phyloP scores from a whole-genome alignment of 2,888 invertebrate species.

The Aphidius colemani region DNA sequence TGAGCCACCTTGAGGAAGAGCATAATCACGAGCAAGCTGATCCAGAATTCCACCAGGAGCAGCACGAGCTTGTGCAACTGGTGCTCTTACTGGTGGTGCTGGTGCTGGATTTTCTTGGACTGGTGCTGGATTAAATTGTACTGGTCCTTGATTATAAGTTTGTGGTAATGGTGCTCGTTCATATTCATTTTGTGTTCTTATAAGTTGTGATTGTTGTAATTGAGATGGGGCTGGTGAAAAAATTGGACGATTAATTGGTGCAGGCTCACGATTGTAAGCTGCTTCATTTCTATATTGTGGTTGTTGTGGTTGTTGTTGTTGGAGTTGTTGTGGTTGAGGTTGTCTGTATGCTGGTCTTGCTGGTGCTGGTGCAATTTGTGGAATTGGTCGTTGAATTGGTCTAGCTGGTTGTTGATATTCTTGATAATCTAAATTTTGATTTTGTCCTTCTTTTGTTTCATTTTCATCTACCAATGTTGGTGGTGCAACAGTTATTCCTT shows the following conservation, averaged over 20 bases:
- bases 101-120: conserved; percentile 39
- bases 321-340: conserved; percentile 32
- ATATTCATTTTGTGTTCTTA: conserved; percentile 42
- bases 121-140: conserved; percentile 53
- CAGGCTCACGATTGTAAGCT: conserved; percentile 28
- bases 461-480: conserved; percentile 61
- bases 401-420: conserved; percentile 43
- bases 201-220: conserved; percentile 40
- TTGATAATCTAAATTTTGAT: conserved; percentile 44
- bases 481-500: conserved; percentile 78
- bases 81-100: conserved; percentile 24
- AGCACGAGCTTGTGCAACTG: conserved; percentile 25
- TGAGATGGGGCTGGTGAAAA: conserved; percentile 45
- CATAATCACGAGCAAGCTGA: conserved; percentile 80
- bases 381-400: conserved; percentile 29
- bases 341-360: conserved; percentile 37
- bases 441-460: conserved; percentile 47
- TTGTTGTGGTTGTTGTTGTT: conserved; percentile 49
- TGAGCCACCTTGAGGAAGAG: conserved; percentile 72
- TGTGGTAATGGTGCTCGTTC: conserved; percentile 47
- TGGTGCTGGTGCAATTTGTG: conserved; percentile 34
- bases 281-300: conserved; percentile 5
- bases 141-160: conserved; percentile 53
- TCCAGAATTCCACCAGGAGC: conserved; percentile 68
- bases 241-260: conserved; percentile 37